Percentiles rank a stretch among this genome's conserved stretches.
Evolutionary conservation across 2,113 vertebrate species (phyloP).

Genomic region (Arenaria interpres): DNA sequence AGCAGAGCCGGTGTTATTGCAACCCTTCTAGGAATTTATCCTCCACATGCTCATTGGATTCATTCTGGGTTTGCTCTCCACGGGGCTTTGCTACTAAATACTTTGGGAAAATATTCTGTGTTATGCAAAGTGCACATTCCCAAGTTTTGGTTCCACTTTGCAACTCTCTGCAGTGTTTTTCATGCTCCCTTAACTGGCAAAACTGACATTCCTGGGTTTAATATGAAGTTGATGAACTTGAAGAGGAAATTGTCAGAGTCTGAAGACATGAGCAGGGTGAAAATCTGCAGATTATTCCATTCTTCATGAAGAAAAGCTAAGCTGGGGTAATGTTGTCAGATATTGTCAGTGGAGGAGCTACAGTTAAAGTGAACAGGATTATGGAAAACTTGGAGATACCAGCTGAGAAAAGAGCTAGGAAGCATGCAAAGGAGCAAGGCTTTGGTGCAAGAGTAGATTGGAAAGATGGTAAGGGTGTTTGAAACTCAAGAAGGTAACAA

Average conservation of each 20-base stretch:
- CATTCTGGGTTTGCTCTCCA: not conserved
- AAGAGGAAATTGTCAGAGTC: not conserved
- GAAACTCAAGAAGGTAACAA: conserved; percentile 33
- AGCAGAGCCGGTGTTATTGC: not conserved
- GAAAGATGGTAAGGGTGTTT: not conserved
- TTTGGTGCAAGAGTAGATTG: not conserved
- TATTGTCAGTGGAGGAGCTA: not conserved
- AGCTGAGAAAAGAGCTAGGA: not conserved
- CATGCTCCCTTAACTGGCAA: not conserved
- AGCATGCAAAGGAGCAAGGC: not conserved
- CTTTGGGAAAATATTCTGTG: not conserved
- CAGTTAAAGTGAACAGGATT: not conserved
- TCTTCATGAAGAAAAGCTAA: not conserved
- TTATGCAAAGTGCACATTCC: not conserved
- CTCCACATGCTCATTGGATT: not conserved
- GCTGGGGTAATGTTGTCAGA: not conserved
- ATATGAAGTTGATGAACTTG: not conserved
- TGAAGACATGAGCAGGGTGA: not conserved
- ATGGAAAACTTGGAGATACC: not conserved
- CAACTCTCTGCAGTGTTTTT: not conserved
- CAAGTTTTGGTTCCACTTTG: not conserved
- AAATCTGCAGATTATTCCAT: not conserved
- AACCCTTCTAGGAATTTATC: not conserved
- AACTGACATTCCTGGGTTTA: not conserved
- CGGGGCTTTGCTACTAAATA: not conserved